Evolutionary conservation across 2,113 vertebrate genomes (phyloP).

Genomic region (Probosciger aterrimus): DNA sequence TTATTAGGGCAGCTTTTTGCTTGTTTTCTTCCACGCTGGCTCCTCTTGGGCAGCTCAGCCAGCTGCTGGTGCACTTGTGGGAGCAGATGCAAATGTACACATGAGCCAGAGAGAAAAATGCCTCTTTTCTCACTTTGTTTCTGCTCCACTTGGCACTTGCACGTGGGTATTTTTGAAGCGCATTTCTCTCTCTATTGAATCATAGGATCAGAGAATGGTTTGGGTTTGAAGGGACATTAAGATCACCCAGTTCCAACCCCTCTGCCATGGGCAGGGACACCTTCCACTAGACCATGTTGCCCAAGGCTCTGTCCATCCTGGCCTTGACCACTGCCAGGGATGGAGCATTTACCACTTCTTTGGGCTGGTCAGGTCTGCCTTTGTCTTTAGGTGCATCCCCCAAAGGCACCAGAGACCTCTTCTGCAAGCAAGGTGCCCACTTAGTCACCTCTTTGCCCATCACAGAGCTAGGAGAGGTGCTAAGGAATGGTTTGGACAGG

Average conservation of each 20-base stretch:
- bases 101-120: not conserved
- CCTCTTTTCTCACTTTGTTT: not conserved
- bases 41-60: accelerated
- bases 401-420: not conserved
- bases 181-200: not conserved
- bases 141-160: not conserved
- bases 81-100: not conserved
- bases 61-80: not conserved
- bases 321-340: not conserved
- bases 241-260: not conserved
- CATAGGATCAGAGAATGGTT: not conserved
- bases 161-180: not conserved
- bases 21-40: not conserved
- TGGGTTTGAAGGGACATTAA: not conserved
- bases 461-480: not conserved
- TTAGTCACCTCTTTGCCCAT: not conserved
- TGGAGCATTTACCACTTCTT: not conserved
- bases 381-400: not conserved
- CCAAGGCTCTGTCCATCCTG: not conserved
- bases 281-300: not conserved
- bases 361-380: not conserved
- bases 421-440: not conserved
- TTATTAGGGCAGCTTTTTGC: not conserved
- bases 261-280: not conserved
- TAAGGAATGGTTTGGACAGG: not conserved